phyloP scores from a whole-genome alignment of 2,797 vertebrate species.

The Parambassis ranga region DNA sequence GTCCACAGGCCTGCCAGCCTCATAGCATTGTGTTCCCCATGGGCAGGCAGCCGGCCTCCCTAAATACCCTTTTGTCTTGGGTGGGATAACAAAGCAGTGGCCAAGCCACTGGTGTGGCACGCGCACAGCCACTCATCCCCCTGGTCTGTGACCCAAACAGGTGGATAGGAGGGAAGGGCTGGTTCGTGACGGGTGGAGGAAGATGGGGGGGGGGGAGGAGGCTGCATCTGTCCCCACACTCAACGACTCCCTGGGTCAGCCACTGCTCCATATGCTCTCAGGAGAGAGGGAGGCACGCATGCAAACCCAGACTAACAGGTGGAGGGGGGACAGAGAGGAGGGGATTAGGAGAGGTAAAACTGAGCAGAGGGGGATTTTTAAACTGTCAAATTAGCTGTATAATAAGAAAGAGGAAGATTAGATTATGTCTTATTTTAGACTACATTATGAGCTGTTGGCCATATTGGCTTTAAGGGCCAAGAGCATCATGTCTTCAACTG shows the following conservation, averaged over 20 bases:
- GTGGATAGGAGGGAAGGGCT: conserved; percentile 68
- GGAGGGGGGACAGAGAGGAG: conserved; percentile 33
- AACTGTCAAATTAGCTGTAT: conserved; percentile 70
- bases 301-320: conserved; percentile 68
- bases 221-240: conserved; percentile 77
- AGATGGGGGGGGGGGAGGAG: conserved; percentile 14
- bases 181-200: conserved; percentile 41
- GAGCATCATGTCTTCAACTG: conserved; percentile 6
- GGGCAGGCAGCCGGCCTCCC: conserved; percentile 74
- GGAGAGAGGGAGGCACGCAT: conserved; percentile 69
- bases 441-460: conserved; percentile 23
- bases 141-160: conserved; percentile 78
- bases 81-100: conserved; percentile 74
- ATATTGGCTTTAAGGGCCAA: conserved; percentile 1
- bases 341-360: conserved; percentile 64
- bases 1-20: conserved; percentile 73
- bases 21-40: conserved; percentile 74
- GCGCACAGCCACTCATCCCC: conserved; percentile 67
- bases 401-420: conserved; percentile 39
- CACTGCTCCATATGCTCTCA: conserved; percentile 77
- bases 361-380: conserved; percentile 58
- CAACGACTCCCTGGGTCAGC: conserved; percentile 76
- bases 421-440: conserved; percentile 36
- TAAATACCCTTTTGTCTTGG: conserved; percentile 81
- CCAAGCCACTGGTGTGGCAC: conserved; percentile 78